phyloP scores from a whole-genome alignment of 2,113 vertebrate genomes.

The Procavia capensis region DNA sequence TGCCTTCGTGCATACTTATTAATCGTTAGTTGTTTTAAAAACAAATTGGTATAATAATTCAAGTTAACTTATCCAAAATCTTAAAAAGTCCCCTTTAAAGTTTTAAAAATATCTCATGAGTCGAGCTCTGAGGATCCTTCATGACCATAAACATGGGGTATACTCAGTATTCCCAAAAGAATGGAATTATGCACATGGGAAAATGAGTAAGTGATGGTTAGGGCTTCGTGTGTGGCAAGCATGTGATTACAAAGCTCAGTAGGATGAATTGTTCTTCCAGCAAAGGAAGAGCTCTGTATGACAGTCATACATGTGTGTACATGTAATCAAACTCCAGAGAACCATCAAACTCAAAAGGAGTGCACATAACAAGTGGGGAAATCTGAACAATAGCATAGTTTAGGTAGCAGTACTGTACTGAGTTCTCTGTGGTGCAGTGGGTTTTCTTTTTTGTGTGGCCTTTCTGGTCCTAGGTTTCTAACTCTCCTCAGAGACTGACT shows the following conservation, averaged over 20 bases:
- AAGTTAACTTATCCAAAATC: background rate
- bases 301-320: accelerated
- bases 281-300: accelerated
- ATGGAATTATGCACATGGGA: background rate
- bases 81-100: background rate
- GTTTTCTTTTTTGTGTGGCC: too few relatives aligned
- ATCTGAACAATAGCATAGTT: accelerated
- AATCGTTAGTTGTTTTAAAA: background rate
- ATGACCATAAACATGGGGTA: background rate
- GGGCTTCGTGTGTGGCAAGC: accelerated
- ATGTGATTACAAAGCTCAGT: accelerated
- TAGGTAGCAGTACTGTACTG: accelerated
- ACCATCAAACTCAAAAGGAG: too few relatives aligned
- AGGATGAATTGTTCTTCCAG: background rate
- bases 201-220: accelerated
- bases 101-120: background rate
- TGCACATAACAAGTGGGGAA: accelerated
- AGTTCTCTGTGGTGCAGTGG: too few relatives aligned
- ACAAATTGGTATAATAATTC: background rate
- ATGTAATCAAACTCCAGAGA: background rate
- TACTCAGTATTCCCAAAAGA: background rate
- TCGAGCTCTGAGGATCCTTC: background rate
- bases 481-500: too few relatives aligned
- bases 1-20: background rate
- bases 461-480: too few relatives aligned